These are phyloP conservation scores for Danio jaintianensis DNA, from an alignment of 2,797 vertebrate species.

Conservation along the genomic window DNA sequence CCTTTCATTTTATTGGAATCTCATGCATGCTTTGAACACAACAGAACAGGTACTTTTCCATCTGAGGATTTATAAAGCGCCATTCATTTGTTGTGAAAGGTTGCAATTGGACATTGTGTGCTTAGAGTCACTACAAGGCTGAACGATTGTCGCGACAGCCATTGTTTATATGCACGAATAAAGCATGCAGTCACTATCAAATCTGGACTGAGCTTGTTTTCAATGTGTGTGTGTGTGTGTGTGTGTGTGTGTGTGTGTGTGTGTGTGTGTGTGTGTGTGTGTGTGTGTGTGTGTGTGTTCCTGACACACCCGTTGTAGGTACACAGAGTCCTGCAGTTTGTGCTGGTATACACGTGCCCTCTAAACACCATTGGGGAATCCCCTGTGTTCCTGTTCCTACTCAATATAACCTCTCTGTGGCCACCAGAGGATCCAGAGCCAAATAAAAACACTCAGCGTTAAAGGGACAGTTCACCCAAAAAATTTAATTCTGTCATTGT, in stretches of 20 bases:
- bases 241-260: neutral
- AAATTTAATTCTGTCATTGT: too few relatives aligned
- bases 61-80: neutral
- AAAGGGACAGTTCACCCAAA: too few relatives aligned
- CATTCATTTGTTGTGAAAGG: neutral
- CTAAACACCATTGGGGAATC: slow-evolving; percentile 52
- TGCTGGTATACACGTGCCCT: slow-evolving; percentile 49
- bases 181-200: neutral
- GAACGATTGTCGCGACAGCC: neutral
- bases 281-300: neutral
- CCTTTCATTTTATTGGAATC: slow-evolving; percentile 11
- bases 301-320: neutral
- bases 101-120: neutral
- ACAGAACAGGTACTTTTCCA: neutral
- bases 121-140: slow-evolving; percentile 8
- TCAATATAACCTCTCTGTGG: slow-evolving; percentile 31
- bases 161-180: slow-evolving; percentile 3
- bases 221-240: neutral
- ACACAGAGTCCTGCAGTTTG: slow-evolving; percentile 27
- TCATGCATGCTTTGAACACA: slow-evolving; percentile 15
- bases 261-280: neutral
- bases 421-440: slow-evolving; percentile 1
- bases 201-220: slow-evolving; percentile 16
- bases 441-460: slow-evolving; percentile 2
- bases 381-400: slow-evolving; percentile 55